phyloP scores from a whole-genome alignment of 2,113 vertebrate genomes.

The Tragelaphus buxtoni region DNA sequence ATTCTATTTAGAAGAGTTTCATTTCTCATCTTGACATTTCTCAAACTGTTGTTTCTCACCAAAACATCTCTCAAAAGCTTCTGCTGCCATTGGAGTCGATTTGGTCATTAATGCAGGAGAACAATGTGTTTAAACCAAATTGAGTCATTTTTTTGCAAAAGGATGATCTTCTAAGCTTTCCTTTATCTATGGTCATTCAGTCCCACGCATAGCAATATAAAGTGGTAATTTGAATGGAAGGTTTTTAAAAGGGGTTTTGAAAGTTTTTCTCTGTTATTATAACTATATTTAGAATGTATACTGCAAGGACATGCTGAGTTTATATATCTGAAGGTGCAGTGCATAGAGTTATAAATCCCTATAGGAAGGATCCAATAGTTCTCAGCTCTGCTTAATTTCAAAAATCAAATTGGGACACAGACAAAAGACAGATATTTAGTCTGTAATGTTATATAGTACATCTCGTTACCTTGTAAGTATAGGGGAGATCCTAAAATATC shows the following conservation, averaged over 20 bases:
- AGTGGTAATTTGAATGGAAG: background rate
- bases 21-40: background rate
- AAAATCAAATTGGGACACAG: background rate
- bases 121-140: background rate
- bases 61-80: background rate
- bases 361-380: background rate
- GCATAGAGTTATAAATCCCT: background rate
- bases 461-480: background rate
- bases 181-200: background rate
- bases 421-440: background rate
- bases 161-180: background rate
- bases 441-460: background rate
- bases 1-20: background rate
- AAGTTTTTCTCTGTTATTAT: background rate
- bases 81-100: background rate
- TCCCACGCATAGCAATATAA: background rate
- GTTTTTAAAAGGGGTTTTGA: background rate
- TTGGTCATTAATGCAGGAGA: background rate
- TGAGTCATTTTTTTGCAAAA: conserved; percentile 24
- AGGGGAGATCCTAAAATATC: background rate
- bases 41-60: background rate
- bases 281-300: background rate
- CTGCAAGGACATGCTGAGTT: background rate
- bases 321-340: background rate
- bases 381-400: background rate